Conservation (phyloP, 2,113 vertebrate genomes). For the Hoplias malabaricus region DNA sequence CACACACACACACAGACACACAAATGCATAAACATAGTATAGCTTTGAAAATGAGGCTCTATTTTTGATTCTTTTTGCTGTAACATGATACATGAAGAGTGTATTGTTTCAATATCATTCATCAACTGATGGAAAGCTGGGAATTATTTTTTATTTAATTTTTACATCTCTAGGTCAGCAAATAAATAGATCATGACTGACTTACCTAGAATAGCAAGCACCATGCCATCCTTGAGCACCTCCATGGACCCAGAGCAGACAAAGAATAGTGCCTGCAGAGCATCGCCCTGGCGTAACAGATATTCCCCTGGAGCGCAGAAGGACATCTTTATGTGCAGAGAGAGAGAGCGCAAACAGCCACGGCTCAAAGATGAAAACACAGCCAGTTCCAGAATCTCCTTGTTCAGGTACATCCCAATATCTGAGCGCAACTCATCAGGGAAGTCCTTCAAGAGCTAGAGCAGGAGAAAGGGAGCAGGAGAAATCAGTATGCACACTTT, state of each 20-base stretch:
- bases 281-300: constrained; percentile 95
- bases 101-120: no score
- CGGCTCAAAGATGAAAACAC: constrained; percentile 93
- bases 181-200: not conserved
- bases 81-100: no score
- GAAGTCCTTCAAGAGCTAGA: constrained; percentile 94
- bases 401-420: constrained; percentile 98
- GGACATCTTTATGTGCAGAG: constrained; percentile 95
- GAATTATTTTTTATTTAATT: no score
- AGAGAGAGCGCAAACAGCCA: constrained; percentile 94
- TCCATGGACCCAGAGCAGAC: constrained; percentile 99
- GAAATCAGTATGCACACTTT: not conserved
- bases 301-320: constrained; percentile 97
- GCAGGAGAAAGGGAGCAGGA: not conserved
- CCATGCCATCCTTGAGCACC: constrained; percentile 94
- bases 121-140: no score
- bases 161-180: no score
- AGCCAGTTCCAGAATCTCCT: constrained; percentile 95
- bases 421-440: constrained; percentile 95
- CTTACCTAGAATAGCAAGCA: constrained; percentile 96
- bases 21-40: no score
- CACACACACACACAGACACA: no score
- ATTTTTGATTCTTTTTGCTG: no score
- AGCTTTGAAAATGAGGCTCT: no score
- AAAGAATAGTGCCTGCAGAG: constrained; percentile 95